Conservation (phyloP, 1,140 invertebrate genomes). For the Oedothorax gibbosus region DNA sequence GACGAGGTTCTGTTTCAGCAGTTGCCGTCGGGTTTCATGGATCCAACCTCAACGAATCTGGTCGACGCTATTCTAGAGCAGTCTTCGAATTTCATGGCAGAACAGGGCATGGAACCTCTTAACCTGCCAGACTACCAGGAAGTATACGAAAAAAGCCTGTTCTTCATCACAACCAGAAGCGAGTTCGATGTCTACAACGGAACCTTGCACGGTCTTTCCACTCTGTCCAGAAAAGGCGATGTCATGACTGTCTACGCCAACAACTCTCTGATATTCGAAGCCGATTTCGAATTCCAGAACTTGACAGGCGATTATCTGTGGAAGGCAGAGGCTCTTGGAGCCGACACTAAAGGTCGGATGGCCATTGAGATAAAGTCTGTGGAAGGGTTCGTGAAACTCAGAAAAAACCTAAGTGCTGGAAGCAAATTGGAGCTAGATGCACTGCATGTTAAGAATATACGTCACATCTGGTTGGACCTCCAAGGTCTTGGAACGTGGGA, state of each 20-base stretch:
- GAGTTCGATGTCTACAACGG: conserved; percentile 59
- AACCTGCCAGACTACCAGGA: conserved; percentile 55
- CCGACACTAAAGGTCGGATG: conserved; percentile 14
- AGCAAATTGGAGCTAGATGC: conserved; percentile 43
- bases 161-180: conserved; percentile 38
- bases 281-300: conserved; percentile 62
- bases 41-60: conserved; percentile 37
- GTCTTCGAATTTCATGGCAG: conserved; percentile 19
- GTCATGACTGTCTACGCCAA: conserved; percentile 59
- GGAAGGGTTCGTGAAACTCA: conserved; percentile 52
- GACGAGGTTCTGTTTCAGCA: conserved; percentile 54
- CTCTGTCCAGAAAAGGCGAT: conserved; percentile 60
- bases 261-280: conserved; percentile 61
- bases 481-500: conserved; percentile 63
- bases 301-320: conserved; percentile 62
- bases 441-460: conserved; percentile 57
- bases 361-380: conserved; percentile 47
- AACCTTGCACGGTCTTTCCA: conserved; percentile 61
- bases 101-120: conserved; percentile 59
- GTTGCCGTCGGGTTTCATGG: conserved; percentile 26
- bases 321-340: conserved; percentile 34
- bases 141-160: conserved; percentile 14
- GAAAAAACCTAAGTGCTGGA: conserved; percentile 50
- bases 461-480: conserved; percentile 63
- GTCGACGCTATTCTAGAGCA: conserved; percentile 60